A percentile compares a stretch with the other conserved stretches of the same genome.
Evolutionary conservation across 2,888 invertebrate species (phyloP).

Genomic region (Erpobdella octoculata): DNA sequence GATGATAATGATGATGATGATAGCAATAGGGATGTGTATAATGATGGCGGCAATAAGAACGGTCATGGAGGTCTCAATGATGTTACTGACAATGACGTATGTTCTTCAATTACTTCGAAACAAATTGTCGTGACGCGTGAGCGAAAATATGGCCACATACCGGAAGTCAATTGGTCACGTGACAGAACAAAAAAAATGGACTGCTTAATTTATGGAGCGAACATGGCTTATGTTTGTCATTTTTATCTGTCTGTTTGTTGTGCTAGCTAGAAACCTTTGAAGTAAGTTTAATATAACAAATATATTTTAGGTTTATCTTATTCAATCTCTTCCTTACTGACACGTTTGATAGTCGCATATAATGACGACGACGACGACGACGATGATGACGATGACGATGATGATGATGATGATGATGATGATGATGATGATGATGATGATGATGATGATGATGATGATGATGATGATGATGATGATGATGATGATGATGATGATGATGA

Average conservation of each 20-base stretch:
- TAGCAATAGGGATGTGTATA: neutral
- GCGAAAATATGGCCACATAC: neutral
- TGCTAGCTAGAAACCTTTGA: too few species aligned
- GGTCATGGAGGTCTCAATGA: neutral
- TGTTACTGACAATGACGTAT: neutral
- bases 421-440: constrained; percentile 26
- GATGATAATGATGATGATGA: neutral
- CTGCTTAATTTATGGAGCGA: too few species aligned
- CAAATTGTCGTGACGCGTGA: constrained; percentile 10
- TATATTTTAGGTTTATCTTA: too few species aligned
- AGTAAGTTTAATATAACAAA: too few species aligned
- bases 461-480: constrained; percentile 7
- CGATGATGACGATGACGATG: constrained; percentile 2
- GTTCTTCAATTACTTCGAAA: constrained; percentile 6
- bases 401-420: constrained; percentile 31
- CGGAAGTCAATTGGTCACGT: constrained; percentile 22
- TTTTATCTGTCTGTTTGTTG: too few species aligned
- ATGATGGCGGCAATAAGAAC: neutral
- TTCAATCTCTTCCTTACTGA: too few species aligned
- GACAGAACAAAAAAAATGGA: neutral
- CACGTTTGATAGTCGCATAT: too few species aligned
- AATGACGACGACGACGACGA: too few species aligned
- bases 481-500: neutral
- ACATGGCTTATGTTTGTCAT: too few species aligned
- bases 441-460: constrained; percentile 15